Percentiles rank a stretch among this genome's conserved stretches.
phyloP scores from a whole-genome alignment of 2,113 vertebrate species.

The Oreocharis arfaki region DNA sequence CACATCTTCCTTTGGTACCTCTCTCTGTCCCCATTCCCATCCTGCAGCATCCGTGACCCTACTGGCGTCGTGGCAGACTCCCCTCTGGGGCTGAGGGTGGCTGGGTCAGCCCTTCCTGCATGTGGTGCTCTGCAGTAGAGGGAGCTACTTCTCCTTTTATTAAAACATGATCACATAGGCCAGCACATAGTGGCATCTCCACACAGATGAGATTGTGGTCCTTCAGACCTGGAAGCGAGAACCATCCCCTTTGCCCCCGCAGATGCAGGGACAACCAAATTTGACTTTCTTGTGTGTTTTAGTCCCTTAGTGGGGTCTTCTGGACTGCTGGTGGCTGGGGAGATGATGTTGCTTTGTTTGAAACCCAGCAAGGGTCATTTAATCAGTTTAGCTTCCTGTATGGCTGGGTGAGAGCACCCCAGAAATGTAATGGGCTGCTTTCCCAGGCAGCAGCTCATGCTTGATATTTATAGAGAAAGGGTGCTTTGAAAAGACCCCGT shows the following conservation, averaged over 20 bases:
- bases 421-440: neutral
- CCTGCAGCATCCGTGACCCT: neutral
- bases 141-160: neutral
- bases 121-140: neutral
- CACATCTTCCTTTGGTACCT: neutral
- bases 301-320: neutral
- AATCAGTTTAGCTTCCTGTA: neutral
- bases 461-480: slow-evolving; percentile 5
- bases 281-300: neutral
- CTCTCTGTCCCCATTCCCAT: neutral
- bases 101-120: neutral
- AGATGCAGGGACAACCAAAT: neutral
- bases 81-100: neutral
- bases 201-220: neutral
- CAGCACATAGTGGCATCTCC: neutral
- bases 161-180: neutral
- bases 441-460: neutral
- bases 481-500: neutral
- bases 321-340: neutral
- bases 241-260: neutral
- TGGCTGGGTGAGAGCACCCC: neutral
- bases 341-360: neutral
- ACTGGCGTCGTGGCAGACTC: neutral
- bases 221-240: neutral
- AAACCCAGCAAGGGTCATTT: neutral